Conservation (phyloP, 2,797 vertebrate species). For the Carcharodon carcharias region DNA sequence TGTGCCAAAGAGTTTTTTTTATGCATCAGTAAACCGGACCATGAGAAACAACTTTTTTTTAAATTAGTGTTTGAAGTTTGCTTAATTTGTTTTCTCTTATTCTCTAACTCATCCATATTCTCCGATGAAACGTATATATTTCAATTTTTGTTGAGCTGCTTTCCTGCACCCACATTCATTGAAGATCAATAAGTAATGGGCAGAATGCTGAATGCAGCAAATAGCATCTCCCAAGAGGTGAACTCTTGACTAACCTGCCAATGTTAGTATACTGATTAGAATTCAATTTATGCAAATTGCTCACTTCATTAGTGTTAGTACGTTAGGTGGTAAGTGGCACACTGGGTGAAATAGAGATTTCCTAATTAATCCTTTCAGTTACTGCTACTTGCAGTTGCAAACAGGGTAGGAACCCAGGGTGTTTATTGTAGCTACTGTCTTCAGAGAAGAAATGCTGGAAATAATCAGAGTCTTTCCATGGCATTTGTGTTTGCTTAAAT, state of each 20-base stretch:
- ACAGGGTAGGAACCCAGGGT: background rate
- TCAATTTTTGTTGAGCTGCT: background rate
- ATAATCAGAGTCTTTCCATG: background rate
- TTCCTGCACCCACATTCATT: background rate
- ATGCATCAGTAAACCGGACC: background rate
- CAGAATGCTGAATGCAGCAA: background rate
- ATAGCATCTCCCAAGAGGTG: background rate
- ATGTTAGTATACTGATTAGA: constrained; percentile 2
- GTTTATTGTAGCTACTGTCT: background rate
- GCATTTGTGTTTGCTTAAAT: background rate
- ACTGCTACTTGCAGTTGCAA: constrained; percentile 3
- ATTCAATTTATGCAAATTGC: constrained; percentile 20
- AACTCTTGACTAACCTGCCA: constrained; percentile 15
- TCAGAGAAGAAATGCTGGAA: background rate
- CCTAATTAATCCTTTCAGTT: constrained; percentile 14
- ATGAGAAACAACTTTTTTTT: background rate
- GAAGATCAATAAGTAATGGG: background rate
- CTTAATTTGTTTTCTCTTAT: background rate
- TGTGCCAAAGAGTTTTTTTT: background rate
- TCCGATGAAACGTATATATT: background rate
- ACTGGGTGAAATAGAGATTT: constrained; percentile 24
- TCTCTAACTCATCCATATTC: background rate
- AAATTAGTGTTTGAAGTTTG: background rate
- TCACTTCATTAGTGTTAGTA: constrained; percentile 30
- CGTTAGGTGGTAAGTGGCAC: background rate